Base-by-base conservation (phyloP, 2,888 invertebrate genomes). In the Eupithecia subfuscata region DNA sequence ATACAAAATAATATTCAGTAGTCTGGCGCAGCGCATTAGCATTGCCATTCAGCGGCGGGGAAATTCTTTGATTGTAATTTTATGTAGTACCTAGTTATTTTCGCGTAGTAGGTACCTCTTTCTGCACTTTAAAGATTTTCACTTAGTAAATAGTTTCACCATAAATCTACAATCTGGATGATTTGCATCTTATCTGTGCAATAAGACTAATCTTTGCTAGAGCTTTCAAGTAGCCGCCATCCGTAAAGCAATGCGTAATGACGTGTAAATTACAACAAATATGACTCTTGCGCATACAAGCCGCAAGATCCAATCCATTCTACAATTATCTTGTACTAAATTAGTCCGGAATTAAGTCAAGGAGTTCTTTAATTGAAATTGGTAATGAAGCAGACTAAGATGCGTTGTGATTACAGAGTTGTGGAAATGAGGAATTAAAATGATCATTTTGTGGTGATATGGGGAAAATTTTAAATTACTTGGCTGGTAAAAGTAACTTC, bases 181-280 rank as follows among this genome's bases (percentile, higher is more conserved):
- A 60, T 25, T 60, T 60, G 60, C 60, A 16, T 22, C 69, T 52
- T 79, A 80, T 83, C 83, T 82, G 76, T 71, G 75, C 60, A 71
- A 79, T 82, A 81, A 30, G 12, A 65, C 25, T 90, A 86, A 81
- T 92, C 92, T 91, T 82, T 91, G 90, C 75, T 74, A 64, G 22
- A 84, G 84, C 91, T 91, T 91, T 91, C 88, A 91, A 89, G 85
- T 86, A 85, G 88, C 90, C 89, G 88, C 85, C 84, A 83, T 84
- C 83, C 83, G 88, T 79, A 80, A 78, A 75, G 86, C 88, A 88
- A 90, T 87, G 83, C 86, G 84, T 91, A 92, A 92, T 91, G 91
- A 92, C 89, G 92, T 91, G 92, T 91, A 93, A 92, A 93, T 93
- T 92, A 90, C 91, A 86, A 88, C 88, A 87, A 89, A 90, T 88